Conservation (phyloP, 2,888 invertebrate species). For the Epinotia nisella region DNA sequence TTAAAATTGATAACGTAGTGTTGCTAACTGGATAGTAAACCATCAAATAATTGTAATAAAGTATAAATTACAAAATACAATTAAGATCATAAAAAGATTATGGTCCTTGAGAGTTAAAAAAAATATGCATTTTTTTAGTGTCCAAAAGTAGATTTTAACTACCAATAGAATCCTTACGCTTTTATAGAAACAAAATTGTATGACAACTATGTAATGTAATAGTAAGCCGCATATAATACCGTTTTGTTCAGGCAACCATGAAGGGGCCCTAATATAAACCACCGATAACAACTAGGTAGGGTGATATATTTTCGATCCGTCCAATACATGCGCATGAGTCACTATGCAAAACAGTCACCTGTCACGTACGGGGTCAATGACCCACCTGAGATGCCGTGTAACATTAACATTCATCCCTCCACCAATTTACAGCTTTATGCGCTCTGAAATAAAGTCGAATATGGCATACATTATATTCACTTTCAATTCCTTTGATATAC, state of each 20-base stretch:
- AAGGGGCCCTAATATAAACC: neutral
- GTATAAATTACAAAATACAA: no score
- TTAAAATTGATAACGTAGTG: no score
- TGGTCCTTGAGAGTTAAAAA: no score
- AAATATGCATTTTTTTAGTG: no score
- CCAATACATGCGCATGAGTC: constrained; percentile 36
- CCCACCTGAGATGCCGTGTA: constrained; percentile 26
- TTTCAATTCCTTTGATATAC: neutral
- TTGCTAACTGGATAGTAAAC: no score
- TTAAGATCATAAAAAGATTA: no score
- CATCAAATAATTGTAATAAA: no score
- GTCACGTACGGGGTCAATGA: constrained; percentile 44
- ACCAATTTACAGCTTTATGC: neutral
- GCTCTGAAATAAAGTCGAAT: neutral
- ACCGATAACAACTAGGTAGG: constrained; percentile 6
- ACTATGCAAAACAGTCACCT: constrained; percentile 47
- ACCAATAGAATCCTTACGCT: no score
- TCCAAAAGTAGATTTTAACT: no score
- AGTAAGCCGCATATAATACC: no score
- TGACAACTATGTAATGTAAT: no score
- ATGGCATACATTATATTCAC: neutral
- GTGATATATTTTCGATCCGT: neutral
- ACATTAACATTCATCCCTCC: neutral
- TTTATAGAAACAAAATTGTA: no score
- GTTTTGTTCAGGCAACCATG: neutral